A percentile compares a stretch with the other conserved stretches of the same genome.
Conservation (phyloP, 2,888 invertebrate species). For the Synergus laeviventris region DNA sequence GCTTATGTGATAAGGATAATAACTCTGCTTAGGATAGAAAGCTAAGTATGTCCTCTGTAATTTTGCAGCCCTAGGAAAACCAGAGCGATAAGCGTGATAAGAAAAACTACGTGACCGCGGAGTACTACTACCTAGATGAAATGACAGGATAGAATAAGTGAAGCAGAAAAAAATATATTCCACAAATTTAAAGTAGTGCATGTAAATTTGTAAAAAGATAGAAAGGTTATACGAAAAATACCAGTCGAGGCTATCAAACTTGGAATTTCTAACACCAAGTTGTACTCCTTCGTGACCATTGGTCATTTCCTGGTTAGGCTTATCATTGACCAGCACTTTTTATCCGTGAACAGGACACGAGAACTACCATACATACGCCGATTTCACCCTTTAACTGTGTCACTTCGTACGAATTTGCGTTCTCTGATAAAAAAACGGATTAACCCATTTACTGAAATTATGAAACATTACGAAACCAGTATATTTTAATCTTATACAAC, state of each 20-base stretch:
- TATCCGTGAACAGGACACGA: conserved; percentile 31
- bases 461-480: not conserved
- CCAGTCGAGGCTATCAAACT: conserved; percentile 9
- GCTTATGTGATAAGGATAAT: conserved; percentile 19
- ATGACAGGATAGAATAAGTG: conserved; percentile 14
- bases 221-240: conserved; percentile 5
- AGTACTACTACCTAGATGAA: not conserved
- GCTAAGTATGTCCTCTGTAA: conserved; percentile 17
- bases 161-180: not conserved
- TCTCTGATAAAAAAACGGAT: conserved; percentile 35
- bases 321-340: conserved; percentile 32
- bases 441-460: conserved; percentile 34
- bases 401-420: conserved; percentile 30
- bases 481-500: not conserved
- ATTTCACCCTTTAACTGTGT: conserved; percentile 28
- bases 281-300: conserved; percentile 25
- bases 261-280: conserved; percentile 1
- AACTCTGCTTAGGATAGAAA: conserved; percentile 6
- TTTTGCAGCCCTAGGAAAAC: conserved; percentile 12
- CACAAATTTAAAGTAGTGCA: not conserved
- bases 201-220: not conserved
- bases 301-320: conserved; percentile 37
- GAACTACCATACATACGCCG: conserved; percentile 22
- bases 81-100: conserved; percentile 25
- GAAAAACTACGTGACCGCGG: conserved; percentile 2